These are phyloP conservation scores for Lineus longissimus DNA, from an alignment of 1,140 invertebrate species.

Conservation along the genomic window DNA sequence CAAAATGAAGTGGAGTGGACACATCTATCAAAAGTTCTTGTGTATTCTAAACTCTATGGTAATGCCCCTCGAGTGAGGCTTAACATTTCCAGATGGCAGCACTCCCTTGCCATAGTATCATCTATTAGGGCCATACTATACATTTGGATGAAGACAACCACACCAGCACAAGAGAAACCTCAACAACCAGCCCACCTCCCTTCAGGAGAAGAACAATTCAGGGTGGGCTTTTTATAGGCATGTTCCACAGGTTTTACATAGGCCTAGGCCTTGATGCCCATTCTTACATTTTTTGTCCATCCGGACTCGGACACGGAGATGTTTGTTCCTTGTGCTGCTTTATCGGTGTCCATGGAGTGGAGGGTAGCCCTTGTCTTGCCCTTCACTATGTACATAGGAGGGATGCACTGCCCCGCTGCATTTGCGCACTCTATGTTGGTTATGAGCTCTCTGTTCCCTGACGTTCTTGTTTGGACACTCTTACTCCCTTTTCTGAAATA, in stretches of 20 bases:
- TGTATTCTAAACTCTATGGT: no score
- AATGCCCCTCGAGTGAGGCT: no score
- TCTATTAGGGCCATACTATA: no score
- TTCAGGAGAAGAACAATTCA: no score
- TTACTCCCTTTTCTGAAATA: constrained; percentile 6
- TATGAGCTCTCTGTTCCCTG: background rate
- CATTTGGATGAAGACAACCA: no score
- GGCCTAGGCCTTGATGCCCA: no score
- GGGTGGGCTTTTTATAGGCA: no score
- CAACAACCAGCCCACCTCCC: no score
- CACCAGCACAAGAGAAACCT: no score
- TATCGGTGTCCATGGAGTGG: background rate
- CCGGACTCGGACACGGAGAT: background rate
- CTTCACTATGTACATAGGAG: background rate
- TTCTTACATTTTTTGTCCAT: constrained; percentile 9
- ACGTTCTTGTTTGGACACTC: background rate
- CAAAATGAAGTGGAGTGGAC: background rate
- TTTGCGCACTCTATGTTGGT: constrained; percentile 5
- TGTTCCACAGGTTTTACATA: no score
- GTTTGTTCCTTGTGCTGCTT: background rate
- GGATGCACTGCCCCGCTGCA: background rate
- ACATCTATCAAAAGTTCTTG: background rate
- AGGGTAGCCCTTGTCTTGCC: constrained; percentile 8
- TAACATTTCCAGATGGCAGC: no score
- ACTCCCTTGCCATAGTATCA: no score